Conservation (phyloP, 2,113 vertebrate species). For the Bujurquina vittata region DNA sequence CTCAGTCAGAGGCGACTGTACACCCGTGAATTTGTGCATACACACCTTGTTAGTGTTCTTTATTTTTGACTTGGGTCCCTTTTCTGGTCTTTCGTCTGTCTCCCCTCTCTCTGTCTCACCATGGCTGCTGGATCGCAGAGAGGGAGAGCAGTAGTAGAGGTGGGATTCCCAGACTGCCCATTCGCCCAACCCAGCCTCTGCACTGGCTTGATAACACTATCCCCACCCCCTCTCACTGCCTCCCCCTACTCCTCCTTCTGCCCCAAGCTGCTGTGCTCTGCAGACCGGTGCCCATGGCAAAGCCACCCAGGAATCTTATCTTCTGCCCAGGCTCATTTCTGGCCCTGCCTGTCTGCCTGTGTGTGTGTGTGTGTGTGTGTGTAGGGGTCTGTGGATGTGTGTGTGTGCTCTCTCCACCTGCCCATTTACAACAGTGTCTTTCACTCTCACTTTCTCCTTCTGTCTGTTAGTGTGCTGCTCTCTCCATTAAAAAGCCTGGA, state of each 20-base stretch:
- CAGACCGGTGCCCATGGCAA: constrained; percentile 73
- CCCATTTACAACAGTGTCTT: constrained; percentile 15
- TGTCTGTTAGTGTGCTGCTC: constrained; percentile 14
- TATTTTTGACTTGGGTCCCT: not conserved
- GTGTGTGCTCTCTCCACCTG: constrained; percentile 21
- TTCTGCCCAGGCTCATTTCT: constrained; percentile 75
- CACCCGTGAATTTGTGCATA: constrained; percentile 3
- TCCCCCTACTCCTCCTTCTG: constrained; percentile 59
- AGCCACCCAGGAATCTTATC: constrained; percentile 86
- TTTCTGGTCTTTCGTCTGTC: constrained; percentile 7
- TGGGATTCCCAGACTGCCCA: constrained; percentile 70
- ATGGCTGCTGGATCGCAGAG: constrained; percentile 36
- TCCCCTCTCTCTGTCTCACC: constrained; percentile 19
- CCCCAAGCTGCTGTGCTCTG: constrained; percentile 70
- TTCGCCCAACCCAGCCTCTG: constrained; percentile 71
- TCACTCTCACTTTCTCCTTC: not conserved
- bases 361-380: not conserved
- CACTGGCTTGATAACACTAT: constrained; percentile 76
- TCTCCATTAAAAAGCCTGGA: not conserved
- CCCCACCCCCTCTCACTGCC: constrained; percentile 34
- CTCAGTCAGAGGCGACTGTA: constrained; percentile 12
- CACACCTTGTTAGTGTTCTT: not conserved
- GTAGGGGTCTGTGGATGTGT: not conserved
- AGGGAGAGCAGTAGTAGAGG: constrained; percentile 40
- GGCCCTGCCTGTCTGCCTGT: constrained; percentile 50